Conservation (phyloP, 2,113 vertebrate species). For the Oreotrochilus melanogaster region DNA sequence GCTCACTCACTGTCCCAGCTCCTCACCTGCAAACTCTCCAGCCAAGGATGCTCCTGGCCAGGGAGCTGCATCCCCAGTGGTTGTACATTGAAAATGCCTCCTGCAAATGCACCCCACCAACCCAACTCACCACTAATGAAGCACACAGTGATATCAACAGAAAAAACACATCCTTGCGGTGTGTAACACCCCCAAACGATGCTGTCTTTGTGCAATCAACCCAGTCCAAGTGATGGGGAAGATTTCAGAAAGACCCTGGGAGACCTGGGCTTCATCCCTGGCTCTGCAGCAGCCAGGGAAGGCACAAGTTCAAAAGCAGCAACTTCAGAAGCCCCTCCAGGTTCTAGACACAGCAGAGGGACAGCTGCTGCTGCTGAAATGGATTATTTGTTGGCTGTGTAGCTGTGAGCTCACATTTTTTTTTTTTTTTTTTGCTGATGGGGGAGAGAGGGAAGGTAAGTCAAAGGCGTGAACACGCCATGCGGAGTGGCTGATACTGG, state of each 20-base stretch:
- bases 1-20: not conserved
- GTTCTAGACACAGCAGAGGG: fast-evolving
- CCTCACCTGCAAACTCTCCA: not conserved
- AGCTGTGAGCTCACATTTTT: not conserved
- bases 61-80: not conserved
- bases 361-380: not conserved
- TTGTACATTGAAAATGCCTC: not conserved
- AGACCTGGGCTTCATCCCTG: fast-evolving
- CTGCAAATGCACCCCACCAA: not conserved
- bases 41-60: not conserved
- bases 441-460: not conserved
- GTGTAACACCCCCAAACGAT: not conserved
- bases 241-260: not conserved
- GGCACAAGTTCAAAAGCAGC: not conserved
- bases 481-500: fast-evolving
- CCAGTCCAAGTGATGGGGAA: not conserved
- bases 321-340: not conserved
- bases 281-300: not conserved
- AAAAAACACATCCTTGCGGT: not conserved
- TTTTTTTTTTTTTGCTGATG: not conserved
- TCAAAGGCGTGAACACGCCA: not conserved
- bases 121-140: not conserved
- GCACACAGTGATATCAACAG: not conserved
- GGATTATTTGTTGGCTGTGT: not conserved
- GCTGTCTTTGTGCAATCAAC: fast-evolving